Evolutionary conservation across 1,140 invertebrate genomes (phyloP).

Genomic region (Atta cephalotes): DNA sequence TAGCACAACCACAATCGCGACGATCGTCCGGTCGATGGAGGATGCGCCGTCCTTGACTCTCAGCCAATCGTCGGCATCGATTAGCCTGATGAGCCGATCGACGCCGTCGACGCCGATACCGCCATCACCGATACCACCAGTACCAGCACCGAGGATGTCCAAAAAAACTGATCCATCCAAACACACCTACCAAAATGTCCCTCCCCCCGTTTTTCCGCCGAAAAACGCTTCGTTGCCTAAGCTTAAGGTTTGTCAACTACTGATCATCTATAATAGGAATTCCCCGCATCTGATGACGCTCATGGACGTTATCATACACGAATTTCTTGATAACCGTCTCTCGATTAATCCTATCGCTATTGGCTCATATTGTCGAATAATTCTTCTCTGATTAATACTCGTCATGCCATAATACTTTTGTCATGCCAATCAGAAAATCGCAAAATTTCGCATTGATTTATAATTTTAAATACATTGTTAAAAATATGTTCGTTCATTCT

Average conservation of each 20-base stretch:
- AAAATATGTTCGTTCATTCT: neutral
- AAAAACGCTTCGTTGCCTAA: constrained; percentile 73
- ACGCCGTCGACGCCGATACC: constrained; percentile 34
- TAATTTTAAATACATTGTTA: neutral
- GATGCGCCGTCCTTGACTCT: constrained; percentile 66
- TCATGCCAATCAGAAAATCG: neutral
- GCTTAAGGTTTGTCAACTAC: constrained; percentile 82
- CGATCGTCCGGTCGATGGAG: constrained; percentile 70
- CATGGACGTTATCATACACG: constrained; percentile 17
- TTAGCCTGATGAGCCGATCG: neutral
- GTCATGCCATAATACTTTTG: neutral
- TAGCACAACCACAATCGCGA: constrained; percentile 76
- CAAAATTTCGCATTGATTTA: neutral
- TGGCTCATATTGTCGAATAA: constrained; percentile 13
- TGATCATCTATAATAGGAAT: constrained; percentile 71
- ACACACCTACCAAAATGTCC: constrained; percentile 87
- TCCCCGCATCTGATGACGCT: constrained; percentile 21
- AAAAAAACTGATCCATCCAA: constrained; percentile 82
- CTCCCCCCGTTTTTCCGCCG: constrained; percentile 84
- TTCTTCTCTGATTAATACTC: neutral
- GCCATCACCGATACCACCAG: constrained; percentile 76
- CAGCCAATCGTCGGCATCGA: constrained; percentile 15
- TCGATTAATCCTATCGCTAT: neutral
- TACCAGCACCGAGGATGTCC: constrained; percentile 83
- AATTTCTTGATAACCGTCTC: neutral